Conservation (phyloP, 2,113 vertebrate genomes). For the Oriolus oriolus region DNA sequence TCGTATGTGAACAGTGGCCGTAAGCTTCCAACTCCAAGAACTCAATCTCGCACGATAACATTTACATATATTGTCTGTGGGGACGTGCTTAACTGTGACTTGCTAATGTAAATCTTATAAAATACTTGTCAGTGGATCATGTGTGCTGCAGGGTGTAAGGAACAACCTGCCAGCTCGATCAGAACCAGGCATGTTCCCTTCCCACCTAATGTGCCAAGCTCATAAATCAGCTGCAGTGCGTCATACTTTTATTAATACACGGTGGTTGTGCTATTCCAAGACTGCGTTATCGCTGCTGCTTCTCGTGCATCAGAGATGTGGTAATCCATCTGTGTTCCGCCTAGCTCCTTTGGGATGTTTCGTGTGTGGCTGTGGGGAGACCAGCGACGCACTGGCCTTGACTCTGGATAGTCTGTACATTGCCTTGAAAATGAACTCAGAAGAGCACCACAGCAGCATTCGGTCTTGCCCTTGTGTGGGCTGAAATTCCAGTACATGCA, state of each 20-base stretch:
- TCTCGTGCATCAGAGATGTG: neutral
- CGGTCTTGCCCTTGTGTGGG: neutral
- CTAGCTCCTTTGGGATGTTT: accelerated
- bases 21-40: neutral
- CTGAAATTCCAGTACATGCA: accelerated
- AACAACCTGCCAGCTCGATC: neutral
- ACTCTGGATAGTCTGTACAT: neutral
- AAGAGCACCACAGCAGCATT: neutral
- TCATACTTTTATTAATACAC: neutral
- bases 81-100: neutral
- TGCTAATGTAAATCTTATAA: neutral
- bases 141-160: neutral
- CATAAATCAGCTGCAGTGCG: neutral
- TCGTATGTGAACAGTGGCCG: neutral
- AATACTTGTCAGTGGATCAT: neutral
- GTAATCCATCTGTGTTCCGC: neutral
- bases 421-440: neutral
- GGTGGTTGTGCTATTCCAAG: neutral
- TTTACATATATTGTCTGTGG: neutral
- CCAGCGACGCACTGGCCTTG: neutral
- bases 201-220: neutral
- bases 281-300: neutral
- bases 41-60: accelerated
- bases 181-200: neutral
- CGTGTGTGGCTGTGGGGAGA: accelerated